Conservation (phyloP, 2,797 vertebrate species). For the Coregonus suidteri region DNA sequence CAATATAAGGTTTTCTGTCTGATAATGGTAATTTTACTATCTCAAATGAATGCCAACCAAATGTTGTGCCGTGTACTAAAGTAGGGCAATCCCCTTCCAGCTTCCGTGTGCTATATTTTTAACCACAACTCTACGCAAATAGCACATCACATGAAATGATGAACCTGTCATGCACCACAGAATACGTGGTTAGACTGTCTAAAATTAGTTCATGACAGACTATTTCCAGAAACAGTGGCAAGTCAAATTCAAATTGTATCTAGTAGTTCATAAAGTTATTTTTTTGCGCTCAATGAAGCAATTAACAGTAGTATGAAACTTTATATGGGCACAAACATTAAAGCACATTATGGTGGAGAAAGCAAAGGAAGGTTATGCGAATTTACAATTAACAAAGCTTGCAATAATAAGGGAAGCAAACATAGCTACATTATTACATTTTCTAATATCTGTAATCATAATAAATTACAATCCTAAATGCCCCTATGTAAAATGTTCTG, state of each 20-base stretch:
- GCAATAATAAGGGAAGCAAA: not conserved
- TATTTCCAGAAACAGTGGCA: slow-evolving; percentile 61
- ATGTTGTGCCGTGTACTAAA: slow-evolving; percentile 33
- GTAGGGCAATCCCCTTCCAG: slow-evolving; percentile 61
- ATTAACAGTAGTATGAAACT: no score
- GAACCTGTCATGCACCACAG: slow-evolving; percentile 62
- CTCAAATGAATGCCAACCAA: slow-evolving; percentile 29
- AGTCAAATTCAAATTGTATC: not conserved
- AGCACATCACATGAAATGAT: slow-evolving; percentile 68
- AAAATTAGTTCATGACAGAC: slow-evolving; percentile 66
- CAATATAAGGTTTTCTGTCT: not conserved
- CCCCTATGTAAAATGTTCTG: not conserved
- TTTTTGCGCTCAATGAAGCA: no score
- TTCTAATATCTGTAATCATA: not conserved
- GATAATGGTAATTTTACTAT: slow-evolving; percentile 35
- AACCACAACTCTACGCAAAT: slow-evolving; percentile 57
- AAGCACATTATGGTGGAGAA: not conserved
- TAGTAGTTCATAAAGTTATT: not conserved
- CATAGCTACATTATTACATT: not conserved
- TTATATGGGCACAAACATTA: not conserved
- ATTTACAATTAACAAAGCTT: not conserved
- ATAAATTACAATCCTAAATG: not conserved
- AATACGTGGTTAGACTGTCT: slow-evolving; percentile 60
- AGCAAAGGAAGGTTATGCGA: not conserved
- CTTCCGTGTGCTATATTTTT: slow-evolving; percentile 56